Evolutionary conservation across 2,113 vertebrate species (phyloP).

Genomic region (Chaetodon trifascialis): DNA sequence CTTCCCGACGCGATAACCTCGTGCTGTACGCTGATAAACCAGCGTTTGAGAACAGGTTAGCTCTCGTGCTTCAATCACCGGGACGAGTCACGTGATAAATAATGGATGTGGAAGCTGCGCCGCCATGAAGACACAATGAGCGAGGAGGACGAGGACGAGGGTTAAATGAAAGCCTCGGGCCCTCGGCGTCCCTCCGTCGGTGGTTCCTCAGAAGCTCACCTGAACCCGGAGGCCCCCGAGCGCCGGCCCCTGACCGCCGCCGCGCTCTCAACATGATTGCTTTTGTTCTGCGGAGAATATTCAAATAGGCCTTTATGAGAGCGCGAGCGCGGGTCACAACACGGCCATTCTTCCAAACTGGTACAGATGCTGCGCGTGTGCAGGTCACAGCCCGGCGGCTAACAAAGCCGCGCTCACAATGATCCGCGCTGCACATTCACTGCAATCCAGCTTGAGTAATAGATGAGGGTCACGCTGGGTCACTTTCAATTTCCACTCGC

Average conservation of each 20-base stretch:
- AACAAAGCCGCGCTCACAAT: constrained; percentile 92
- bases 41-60: neutral
- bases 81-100: constrained; percentile 46
- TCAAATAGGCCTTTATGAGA: constrained; percentile 89
- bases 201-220: constrained; percentile 52
- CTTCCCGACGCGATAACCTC: too few relatives aligned
- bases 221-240: constrained; percentile 31
- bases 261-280: constrained; percentile 73
- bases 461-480: constrained; percentile 95
- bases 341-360: constrained; percentile 90
- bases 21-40: too few relatives aligned
- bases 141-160: constrained; percentile 2
- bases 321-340: constrained; percentile 89
- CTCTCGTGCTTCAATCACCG: constrained; percentile 3
- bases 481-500: constrained; percentile 99
- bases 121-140: constrained; percentile 49
- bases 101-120: constrained; percentile 57
- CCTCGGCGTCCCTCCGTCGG: constrained; percentile 33
- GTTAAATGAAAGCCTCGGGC: constrained; percentile 61
- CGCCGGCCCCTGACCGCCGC: constrained; percentile 66
- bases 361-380: constrained; percentile 83
- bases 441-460: constrained; percentile 98
- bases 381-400: constrained; percentile 91
- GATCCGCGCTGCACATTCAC: constrained; percentile 92
- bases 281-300: constrained; percentile 78